Evolutionary conservation across 2,797 vertebrate species (phyloP), one percentile per base, ranked within the genome.

Genomic region (Astyanax mexicanus): DNA sequence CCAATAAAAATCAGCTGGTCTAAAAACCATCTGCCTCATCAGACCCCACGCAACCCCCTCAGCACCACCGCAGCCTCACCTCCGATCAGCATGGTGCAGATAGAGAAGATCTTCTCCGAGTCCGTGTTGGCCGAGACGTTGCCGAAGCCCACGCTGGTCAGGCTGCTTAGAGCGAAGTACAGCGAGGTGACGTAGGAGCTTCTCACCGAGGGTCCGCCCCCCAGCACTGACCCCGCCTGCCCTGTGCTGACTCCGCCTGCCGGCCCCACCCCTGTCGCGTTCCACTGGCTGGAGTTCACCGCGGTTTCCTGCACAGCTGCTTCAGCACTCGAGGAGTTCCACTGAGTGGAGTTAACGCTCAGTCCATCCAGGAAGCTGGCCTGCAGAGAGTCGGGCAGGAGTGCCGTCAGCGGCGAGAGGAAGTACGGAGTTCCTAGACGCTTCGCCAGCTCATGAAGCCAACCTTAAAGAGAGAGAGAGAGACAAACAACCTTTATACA

Each of bases 91-190:
- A 99, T 99, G 86, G 96, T 97, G 87, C 96, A 98, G 85, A 99
- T 96, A 62, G 97, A 98, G 89, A 99, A 99, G 83, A 99, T 98
- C 90, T 99, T 99, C 85, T 99, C 98, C 0, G 95, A 93, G 52
- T 99, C 97, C 0, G 98, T 99, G 80, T 99, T 99, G 73, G 98
- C 97, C 0, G 96, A 99, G 78, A 99, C 97, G 1, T 99, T 99
- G 80, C 98, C 98, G 65, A 99, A 99, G 1, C 97, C 98, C 80
- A 99, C 98, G 11, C 98, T 99, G 85, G 98, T 99, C 83, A 99
- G 94, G 82, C 97, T 98, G 93, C 97, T 99, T 72, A 99, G 96
- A 19, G 97, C 97, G 87, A 99, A 99, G 89, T 99, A 99, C 0
- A 99, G 94, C 0, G 97, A 97, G 21, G 98, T 96, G 29, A 99